A percentile compares a stretch with the other conserved stretches of the same genome.
Evolutionary conservation across 2,113 vertebrate genomes (phyloP).

Genomic region (Silurus glanis): DNA sequence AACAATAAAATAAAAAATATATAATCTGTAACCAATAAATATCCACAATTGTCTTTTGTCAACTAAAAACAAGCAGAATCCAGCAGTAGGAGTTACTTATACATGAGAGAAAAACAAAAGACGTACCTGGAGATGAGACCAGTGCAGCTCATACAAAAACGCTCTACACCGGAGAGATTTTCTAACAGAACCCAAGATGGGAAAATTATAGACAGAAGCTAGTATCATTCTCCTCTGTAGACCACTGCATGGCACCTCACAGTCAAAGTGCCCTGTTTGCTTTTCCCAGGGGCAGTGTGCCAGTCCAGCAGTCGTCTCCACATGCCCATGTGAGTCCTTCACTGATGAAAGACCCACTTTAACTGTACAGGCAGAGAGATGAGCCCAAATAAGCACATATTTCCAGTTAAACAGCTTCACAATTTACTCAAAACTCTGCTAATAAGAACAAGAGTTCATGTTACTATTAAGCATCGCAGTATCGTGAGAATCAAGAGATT

Average conservation of each 20-base stretch:
- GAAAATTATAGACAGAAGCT: not conserved
- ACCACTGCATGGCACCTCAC: conserved; percentile 5
- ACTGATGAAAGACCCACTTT: conserved; percentile 6
- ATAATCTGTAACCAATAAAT: not conserved
- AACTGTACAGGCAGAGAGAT: not conserved
- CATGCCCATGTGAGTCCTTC: conserved; percentile 14
- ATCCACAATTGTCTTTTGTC: not conserved
- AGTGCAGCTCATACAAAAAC: not conserved
- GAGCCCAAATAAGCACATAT: conserved; percentile 2
- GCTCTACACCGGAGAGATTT: not conserved
- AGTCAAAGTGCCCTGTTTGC: conserved; percentile 20
- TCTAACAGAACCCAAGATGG: not conserved
- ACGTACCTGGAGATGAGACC: conserved; percentile 26
- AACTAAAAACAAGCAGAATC: not conserved
- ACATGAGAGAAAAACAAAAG: not conserved
- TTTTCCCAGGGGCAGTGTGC: conserved; percentile 22
- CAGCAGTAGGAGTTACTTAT: not conserved
- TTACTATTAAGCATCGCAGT: too few species aligned
- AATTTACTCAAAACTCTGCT: not conserved
- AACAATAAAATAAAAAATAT: not conserved
- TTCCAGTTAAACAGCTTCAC: not conserved
- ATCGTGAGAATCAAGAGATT: too few species aligned
- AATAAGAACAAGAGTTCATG: not conserved
- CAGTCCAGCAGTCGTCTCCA: conserved; percentile 1
- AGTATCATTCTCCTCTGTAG: not conserved